phyloP scores from a whole-genome alignment of 2,113 vertebrate genomes.

The Eonycteris spelaea region DNA sequence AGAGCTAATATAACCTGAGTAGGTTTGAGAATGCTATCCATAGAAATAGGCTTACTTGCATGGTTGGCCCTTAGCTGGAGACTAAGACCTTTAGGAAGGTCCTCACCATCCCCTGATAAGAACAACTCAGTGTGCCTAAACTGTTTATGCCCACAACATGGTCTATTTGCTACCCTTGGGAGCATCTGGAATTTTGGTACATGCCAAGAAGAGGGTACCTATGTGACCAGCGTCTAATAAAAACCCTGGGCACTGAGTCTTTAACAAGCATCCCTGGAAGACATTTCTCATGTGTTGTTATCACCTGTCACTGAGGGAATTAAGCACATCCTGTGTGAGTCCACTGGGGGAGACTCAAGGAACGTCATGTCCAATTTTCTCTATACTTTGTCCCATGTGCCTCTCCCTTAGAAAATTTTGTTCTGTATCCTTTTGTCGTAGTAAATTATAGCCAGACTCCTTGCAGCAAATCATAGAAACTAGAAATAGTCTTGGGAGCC shows the following conservation, averaged over 20 bases:
- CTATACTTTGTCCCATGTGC: fast-evolving
- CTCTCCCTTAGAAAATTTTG: neutral
- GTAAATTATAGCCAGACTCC: neutral
- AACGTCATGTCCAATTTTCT: neutral
- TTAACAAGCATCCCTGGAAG: neutral
- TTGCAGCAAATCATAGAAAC: neutral
- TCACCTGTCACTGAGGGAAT: neutral
- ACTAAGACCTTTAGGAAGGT: neutral
- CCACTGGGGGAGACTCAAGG: neutral
- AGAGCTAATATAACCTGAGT: neutral
- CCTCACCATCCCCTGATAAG: neutral
- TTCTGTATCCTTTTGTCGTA: neutral
- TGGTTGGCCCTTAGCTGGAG: neutral
- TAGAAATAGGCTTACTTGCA: neutral
- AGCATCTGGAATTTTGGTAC: neutral
- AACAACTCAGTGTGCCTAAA: neutral
- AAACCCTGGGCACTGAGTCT: neutral
- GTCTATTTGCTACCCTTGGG: neutral
- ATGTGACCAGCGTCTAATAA: neutral
- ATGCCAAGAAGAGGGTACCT: neutral
- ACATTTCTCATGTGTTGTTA: neutral
- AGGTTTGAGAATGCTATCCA: neutral
- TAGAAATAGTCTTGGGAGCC: neutral
- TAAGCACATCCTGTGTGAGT: neutral
- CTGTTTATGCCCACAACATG: neutral